Base-by-base conservation (phyloP, 2,888 invertebrate species). In the Papilio gigon region DNA sequence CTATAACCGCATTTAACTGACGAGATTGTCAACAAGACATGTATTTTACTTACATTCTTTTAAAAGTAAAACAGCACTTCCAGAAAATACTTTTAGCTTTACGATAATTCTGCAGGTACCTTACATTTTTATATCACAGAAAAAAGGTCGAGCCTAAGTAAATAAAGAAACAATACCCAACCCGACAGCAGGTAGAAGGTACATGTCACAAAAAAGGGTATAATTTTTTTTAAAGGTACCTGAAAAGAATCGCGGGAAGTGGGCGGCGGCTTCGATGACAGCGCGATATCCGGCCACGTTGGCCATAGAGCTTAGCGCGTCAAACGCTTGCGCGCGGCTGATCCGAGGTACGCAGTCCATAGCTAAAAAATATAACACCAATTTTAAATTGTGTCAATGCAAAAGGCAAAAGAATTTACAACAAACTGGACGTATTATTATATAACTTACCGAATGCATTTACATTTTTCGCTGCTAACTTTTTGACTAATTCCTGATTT, bases 341-440 rank as follows among this genome's bases (percentile, higher is more conserved):
- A 98, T 97, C 63, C 98, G 93, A 0, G 97, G 98, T 74, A 98
- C 94, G 83, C 96, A 96, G 83, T 98, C 98, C 97, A 98, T 97
- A 11, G 95, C 95, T 95, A 78, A 37, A 88, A 81, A 68, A 78
- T n/a, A 50, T 74, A 20, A 66, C 20, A 20, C 11, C 14, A 22
- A 4, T 47, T 22, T 22, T 59, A 33, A 56, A 58, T 40, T 17
- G n/a, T 22, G 58, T 17, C 59, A 47, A 35, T 60, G 60, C 2
- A 42, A 17, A 56, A 73, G n/a, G n/a, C 27, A 25, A n/a, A 27
- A 56, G 30, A 20, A 25, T 30, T 0, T 33, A 33, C 17, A 22
- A 22, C 14, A 17, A 6, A 17, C 9, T 47, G 14, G n/a, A n/a
- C 22, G 22, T n/a, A 22, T 25, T 12, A n/a, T n/a, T n/a, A n/a